Evolutionary conservation across 1,140 invertebrate species (phyloP).

Genomic region (Zaprionus taronus): DNA sequence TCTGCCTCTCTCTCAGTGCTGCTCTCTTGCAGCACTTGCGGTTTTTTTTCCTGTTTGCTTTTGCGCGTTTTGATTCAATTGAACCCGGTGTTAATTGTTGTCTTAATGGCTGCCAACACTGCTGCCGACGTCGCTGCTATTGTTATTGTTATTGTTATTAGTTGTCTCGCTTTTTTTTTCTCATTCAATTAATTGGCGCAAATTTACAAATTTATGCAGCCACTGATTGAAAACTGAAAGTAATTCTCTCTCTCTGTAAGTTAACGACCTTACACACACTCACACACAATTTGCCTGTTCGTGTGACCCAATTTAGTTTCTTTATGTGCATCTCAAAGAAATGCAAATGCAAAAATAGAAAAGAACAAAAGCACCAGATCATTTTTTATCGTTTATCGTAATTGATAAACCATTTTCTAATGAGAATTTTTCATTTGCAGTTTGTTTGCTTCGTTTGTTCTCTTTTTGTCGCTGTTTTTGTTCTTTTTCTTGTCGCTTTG

Average conservation of each 20-base stretch:
- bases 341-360: constrained; percentile 21
- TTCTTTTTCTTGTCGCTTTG: neutral
- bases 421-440: constrained; percentile 11
- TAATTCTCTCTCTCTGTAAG: constrained; percentile 23
- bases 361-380: neutral
- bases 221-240: constrained; percentile 66
- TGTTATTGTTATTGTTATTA: constrained; percentile 20
- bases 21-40: neutral
- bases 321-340: constrained; percentile 11
- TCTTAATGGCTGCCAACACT: constrained; percentile 38
- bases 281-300: neutral
- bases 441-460: neutral
- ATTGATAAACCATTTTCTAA: constrained; percentile 9
- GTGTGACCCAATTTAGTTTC: constrained; percentile 34
- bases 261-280: constrained; percentile 33
- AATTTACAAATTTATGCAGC: constrained; percentile 55
- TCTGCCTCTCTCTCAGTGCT: neutral
- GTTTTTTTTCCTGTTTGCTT: constrained; percentile 8
- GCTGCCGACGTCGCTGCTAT: constrained; percentile 1
- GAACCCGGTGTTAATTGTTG: constrained; percentile 71
- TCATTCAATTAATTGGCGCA: constrained; percentile 59
- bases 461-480: neutral
- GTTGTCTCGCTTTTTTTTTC: neutral
- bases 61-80: constrained; percentile 55
- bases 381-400: constrained; percentile 17